phyloP scores from a whole-genome alignment of 2,113 vertebrate genomes.

The Sinocyclocheilus anshuiensis region DNA sequence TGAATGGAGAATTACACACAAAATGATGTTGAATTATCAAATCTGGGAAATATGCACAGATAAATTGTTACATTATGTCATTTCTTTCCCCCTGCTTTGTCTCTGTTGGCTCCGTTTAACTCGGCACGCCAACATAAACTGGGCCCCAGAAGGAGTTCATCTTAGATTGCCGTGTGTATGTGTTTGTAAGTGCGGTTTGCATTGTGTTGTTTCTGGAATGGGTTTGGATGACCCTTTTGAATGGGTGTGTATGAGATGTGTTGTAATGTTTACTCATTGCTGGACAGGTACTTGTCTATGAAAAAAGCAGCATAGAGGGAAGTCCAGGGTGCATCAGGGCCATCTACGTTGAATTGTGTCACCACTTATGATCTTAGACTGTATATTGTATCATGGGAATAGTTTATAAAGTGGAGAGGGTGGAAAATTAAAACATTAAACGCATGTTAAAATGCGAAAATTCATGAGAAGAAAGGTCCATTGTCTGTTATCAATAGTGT shows the following conservation, averaged over 20 bases:
- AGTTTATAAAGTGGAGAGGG: neutral
- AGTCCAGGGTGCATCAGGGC: neutral
- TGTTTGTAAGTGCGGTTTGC: slow-evolving; percentile 34
- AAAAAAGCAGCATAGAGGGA: neutral
- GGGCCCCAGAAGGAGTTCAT: slow-evolving; percentile 43
- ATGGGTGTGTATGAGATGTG: slow-evolving; percentile 43
- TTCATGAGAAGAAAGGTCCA: neutral
- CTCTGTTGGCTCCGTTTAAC: slow-evolving; percentile 31
- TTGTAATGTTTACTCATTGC: slow-evolving; percentile 39
- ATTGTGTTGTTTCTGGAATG: slow-evolving; percentile 20
- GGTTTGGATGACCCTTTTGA: slow-evolving; percentile 49
- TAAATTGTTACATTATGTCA: slow-evolving; percentile 49
- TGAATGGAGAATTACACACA: too few relatives aligned
- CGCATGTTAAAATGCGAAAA: neutral
- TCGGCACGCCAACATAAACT: slow-evolving; percentile 37
- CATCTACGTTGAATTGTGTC: neutral
- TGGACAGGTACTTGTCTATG: slow-evolving; percentile 17
- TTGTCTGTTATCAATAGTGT: neutral
- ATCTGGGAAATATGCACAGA: slow-evolving; percentile 34
- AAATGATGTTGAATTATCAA: neutral
- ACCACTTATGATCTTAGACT: neutral
- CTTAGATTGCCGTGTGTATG: slow-evolving; percentile 39
- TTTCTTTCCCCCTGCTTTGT: neutral
- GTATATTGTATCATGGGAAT: neutral
- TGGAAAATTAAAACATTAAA: neutral